Base-by-base conservation (phyloP, 2,888 invertebrate species). In the Brachypterus glaber region DNA sequence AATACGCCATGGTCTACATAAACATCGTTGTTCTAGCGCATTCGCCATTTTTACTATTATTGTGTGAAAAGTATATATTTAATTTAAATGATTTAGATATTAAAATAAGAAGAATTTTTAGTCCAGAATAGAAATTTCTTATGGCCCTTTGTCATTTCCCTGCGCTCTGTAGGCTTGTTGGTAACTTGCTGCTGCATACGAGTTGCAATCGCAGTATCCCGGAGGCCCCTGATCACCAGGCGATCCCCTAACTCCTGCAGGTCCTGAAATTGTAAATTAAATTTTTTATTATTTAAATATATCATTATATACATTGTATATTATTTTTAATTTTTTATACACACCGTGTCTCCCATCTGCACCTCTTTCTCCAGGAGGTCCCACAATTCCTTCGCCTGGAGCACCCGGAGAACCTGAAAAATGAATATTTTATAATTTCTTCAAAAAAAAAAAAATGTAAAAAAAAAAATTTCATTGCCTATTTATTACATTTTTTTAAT, bases 361-460 rank as follows among this genome's bases (percentile, higher is more conserved):
- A 5, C 88, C 88, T 55, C 83, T 69, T 43, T 80, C 80, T 1
- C 89, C 89, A 25, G 74, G 70, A 55, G 82, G 70, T n/a, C 89
- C 89, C 12, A 75, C 72, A 16, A 69, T 43, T 13, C 79, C 78
- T 43, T 74, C 62, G 4, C 78, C 77, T 38, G 77, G 74, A 25
- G 73, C 70, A 2, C 89, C 89, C 5, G 76, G 69, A n/a, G 76
- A 72, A 16, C 85, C 84, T 64, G 59, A 29, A 53, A 50, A 43
- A 33, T 39, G 33, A 35, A 29, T 7, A 29, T 29, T 29, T 11
- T 11, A 29, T 8, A 12, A 29, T 5, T 5, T 12, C 4, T 12
- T 29, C n/a, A 7, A 29, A 29, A 29, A 12, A 7, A n/a, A n/a
- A n/a, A n/a, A n/a, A n/a, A 7, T 9, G 9, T 8, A 9, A 21